Conservation (phyloP, 2,888 invertebrate genomes). For the Melanostoma mellinum region DNA sequence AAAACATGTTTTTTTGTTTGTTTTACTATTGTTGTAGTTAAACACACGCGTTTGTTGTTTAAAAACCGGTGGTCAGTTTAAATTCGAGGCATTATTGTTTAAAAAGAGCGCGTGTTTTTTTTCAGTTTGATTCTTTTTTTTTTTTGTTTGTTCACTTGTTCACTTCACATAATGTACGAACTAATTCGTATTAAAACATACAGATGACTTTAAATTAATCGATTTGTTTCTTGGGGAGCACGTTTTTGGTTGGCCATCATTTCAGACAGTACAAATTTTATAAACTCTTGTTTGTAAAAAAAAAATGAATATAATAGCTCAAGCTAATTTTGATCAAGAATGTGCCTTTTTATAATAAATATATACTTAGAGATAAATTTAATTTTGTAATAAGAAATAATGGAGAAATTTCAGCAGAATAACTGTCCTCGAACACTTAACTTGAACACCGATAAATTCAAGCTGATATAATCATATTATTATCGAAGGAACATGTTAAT, state of each 20-base stretch:
- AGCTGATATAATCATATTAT: too few relatives aligned
- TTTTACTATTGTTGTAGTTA: neutral
- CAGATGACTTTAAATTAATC: neutral
- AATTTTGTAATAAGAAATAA: neutral
- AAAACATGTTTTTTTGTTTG: neutral
- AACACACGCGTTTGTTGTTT: conserved; percentile 3
- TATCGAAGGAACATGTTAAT: too few relatives aligned
- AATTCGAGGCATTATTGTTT: conserved; percentile 12
- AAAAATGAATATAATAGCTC: neutral
- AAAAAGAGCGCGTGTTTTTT: neutral
- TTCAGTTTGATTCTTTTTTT: neutral
- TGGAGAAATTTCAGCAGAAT: too few relatives aligned
- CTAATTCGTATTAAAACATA: neutral
- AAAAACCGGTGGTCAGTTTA: conserved; percentile 33
- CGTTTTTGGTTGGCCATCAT: conserved; percentile 35
- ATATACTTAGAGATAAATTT: conserved; percentile 8
- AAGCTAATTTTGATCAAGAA: conserved; percentile 7
- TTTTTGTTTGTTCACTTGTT: neutral
- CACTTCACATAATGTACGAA: too few relatives aligned
- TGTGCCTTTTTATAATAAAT: conserved; percentile 42
- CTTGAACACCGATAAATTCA: too few relatives aligned
- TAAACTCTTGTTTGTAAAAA: conserved; percentile 24
- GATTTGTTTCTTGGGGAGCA: neutral
- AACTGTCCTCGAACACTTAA: too few relatives aligned
- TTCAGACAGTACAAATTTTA: conserved; percentile 53